A percentile compares a stretch with the other conserved stretches of the same genome.
phyloP scores from a whole-genome alignment of 2,797 vertebrate species.

The Coregonus sp. region DNA sequence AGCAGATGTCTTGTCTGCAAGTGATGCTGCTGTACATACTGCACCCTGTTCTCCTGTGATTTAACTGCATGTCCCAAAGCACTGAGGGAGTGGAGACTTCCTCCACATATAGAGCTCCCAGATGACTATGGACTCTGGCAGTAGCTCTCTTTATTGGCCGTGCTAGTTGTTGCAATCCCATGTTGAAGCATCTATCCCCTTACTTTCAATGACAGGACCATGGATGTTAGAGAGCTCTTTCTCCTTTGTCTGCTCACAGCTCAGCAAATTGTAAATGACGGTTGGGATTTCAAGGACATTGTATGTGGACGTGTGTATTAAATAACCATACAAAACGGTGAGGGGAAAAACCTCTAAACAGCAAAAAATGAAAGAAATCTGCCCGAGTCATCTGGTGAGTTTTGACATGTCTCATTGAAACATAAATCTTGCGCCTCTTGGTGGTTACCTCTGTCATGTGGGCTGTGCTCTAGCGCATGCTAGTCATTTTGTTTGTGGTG shows the following conservation, averaged over 20 bases:
- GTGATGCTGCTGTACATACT: constrained; percentile 67
- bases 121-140: constrained; percentile 51
- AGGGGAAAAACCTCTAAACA: not conserved
- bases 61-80: constrained; percentile 54
- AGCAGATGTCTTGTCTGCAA: constrained; percentile 65
- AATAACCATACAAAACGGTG: constrained; percentile 15
- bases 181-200: not conserved
- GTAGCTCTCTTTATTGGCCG: not conserved
- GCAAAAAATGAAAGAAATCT: constrained; percentile 16
- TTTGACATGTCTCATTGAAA: constrained; percentile 33
- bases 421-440: constrained; percentile 41
- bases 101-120: constrained; percentile 57
- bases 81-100: constrained; percentile 63
- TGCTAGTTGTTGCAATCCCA: not conserved
- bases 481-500: constrained; percentile 32
- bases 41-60: constrained; percentile 59
- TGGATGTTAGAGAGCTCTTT: constrained; percentile 47
- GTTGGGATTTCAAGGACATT: constrained; percentile 67
- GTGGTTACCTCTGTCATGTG: constrained; percentile 28
- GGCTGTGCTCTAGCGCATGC: constrained; percentile 44
- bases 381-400: not conserved
- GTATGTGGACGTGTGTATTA: constrained; percentile 22
- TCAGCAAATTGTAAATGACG: constrained; percentile 71
- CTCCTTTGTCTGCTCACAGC: constrained; percentile 70
- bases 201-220: constrained; percentile 65